Conservation (phyloP, 2,888 invertebrate species). For the Euzophera pinguis region DNA sequence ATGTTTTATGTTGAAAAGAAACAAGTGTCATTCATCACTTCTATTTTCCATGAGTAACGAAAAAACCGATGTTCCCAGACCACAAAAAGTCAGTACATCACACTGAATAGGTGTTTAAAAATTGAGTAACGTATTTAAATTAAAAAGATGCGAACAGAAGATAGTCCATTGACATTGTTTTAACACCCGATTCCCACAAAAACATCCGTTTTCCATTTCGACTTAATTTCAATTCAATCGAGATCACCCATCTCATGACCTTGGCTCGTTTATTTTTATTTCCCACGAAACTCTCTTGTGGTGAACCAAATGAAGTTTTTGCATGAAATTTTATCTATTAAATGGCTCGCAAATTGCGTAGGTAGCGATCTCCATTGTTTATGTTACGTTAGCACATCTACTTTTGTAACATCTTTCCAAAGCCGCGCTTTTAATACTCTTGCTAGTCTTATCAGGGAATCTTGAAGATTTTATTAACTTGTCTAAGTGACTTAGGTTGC, state of each 20-base stretch:
- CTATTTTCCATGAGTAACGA: too few relatives aligned
- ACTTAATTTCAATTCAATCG: constrained; percentile 47
- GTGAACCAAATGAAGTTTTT: constrained; percentile 36
- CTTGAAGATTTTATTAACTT: constrained; percentile 57
- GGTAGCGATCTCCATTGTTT: constrained; percentile 57
- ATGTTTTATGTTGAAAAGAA: too few relatives aligned
- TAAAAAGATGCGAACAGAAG: background rate
- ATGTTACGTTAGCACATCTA: constrained; percentile 49
- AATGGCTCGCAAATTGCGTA: constrained; percentile 43
- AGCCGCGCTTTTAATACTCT: constrained; percentile 33
- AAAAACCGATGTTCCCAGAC: background rate
- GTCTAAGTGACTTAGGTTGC: constrained; percentile 32
- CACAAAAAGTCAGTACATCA: background rate
- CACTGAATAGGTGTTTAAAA: background rate
- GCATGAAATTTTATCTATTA: constrained; percentile 39
- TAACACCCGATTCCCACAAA: constrained; percentile 19
- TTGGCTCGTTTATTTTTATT: constrained; percentile 41
- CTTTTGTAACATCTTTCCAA: constrained; percentile 55
- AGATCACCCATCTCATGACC: constrained; percentile 43
- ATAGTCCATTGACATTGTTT: constrained; percentile 13
- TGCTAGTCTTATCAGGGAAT: constrained; percentile 42
- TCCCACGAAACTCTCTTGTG: constrained; percentile 50
- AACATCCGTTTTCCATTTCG: constrained; percentile 29
- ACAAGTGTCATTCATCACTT: too few relatives aligned
- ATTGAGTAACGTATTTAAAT: background rate